Conservation (phyloP, 2,113 vertebrate genomes). For the Philantomba maxwellii region DNA sequence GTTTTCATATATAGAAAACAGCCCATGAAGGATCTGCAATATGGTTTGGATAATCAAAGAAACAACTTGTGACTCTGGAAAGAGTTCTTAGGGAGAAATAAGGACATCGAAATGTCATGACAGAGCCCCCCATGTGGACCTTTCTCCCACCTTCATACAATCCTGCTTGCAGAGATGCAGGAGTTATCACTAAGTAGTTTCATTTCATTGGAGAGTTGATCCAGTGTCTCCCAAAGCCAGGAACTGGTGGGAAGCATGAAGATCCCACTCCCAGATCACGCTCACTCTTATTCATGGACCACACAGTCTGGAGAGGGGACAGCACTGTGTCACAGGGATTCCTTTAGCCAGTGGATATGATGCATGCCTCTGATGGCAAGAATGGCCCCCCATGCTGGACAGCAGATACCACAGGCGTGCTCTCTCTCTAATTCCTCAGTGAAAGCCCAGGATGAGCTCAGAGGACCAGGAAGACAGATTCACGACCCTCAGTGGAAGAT, state of each 20-base stretch:
- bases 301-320: not conserved
- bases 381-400: rapidly evolving
- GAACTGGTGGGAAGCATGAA: not conserved
- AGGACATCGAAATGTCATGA: not conserved
- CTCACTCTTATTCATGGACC: not conserved
- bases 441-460: not conserved
- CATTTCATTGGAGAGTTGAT: not conserved
- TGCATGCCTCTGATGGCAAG: not conserved
- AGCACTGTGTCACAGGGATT: rapidly evolving
- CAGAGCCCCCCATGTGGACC: not conserved
- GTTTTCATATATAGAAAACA: not conserved
- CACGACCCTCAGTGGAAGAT: not conserved
- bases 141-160: not conserved
- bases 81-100: not conserved
- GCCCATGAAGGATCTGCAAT: not conserved
- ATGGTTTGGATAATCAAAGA: not conserved
- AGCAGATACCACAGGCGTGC: rapidly evolving
- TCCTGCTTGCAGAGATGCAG: not conserved
- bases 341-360: not conserved
- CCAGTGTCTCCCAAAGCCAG: not conserved
- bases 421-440: not conserved
- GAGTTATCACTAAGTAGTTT: not conserved
- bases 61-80: not conserved
- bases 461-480: not conserved
- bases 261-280: not conserved